Base-by-base conservation (phyloP, 1,140 invertebrate genomes). In the Procambarus clarkii region DNA sequence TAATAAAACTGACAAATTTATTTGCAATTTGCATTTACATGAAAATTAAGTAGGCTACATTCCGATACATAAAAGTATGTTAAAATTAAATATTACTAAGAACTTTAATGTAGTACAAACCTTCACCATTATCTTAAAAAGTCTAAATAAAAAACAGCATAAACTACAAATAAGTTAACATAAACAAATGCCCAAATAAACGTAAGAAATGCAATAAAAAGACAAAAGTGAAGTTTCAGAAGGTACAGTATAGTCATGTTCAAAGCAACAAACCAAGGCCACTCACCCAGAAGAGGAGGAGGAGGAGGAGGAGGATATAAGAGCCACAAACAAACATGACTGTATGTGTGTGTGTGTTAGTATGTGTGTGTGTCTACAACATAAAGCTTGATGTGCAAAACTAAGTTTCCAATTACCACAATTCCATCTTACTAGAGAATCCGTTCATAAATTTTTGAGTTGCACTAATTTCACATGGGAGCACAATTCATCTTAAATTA, bases 341-440 rank as follows among this genome's bases (percentile, higher is more conserved):
- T 60, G 21, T 71, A 50, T 8, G 60, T 15, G 50, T 54, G 50
- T 54, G 50, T 9, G 50, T 9, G 50, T 54, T 5, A 3, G 15
- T 64, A 15, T 64, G 85, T 76, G 64, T 71, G 34, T 60, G 64
- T 82, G 34, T 88, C 60, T 60, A 88, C 79, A 89, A 89, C 87
- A 89, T 44, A 89, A 89, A 89, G 54, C 69, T 76, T 58, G 44
- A 81, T 54, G 87, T 89, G 87, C 87, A 89, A 79, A n/a, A 82
- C 87, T 89, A 82, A 82, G 18, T 50, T 79, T 89, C 87, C 87
- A 89, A 79, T 83, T 82, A 79, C 87, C 87, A 89, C 87, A 88
- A 83, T 83, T 89, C 58, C 87, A 89, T 89, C 77, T 74, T 81
- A 81, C 50, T 81, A 58, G 60, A 54, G 3, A 85, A 50, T 45